Evolutionary conservation across 2,113 vertebrate genomes (phyloP), one percentile per base, ranked within the genome.

Genomic region (Gadus chalcogrammus): DNA sequence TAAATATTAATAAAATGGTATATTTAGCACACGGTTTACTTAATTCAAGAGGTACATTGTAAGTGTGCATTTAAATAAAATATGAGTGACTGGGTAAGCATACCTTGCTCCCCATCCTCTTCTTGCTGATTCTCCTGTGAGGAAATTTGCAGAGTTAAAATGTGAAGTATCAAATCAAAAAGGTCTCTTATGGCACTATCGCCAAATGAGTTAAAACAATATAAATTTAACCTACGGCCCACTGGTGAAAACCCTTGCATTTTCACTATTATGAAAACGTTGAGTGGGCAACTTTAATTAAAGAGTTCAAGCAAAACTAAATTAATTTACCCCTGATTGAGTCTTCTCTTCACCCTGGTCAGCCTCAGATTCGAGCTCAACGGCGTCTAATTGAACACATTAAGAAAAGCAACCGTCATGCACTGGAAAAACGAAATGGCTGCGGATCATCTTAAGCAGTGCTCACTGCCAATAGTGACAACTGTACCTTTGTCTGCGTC

Each of bases 51-150:
- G 55, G 42, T 48, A 12, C 9, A 58, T 1, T 58, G 55, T 58
- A 58, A 4, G n/a, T 17, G 55, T 48, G 8, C 42, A 48, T 48
- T 48, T 9, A 13, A 12, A 48, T 48, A 48, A 48, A 48, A 48
- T 12, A 9, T 12, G 42, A 48, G 24, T 24, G 24, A 48, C 55
- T 7, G 1, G 15, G 52, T 53, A 4, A 56, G 4, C 68, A 75
- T 71, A 86, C 87, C 79, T 64, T 79, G 62, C 1, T 88, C 85
- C 60, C 78, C 87, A 17, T 85, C 88, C 27, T 70, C 81, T 31
- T 59, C 9, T 15, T 82, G 28, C 20, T 76, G 75, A 1, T 73
- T 68, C 9, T 88, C 88, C 91, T 92, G 76, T n/a, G 28, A 73
- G 67, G 18, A 12, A 70, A 3, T 48, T 7, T 9, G 42, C 42